Conservation (phyloP, 2,888 invertebrate species). For the Chromoteleia sp. region DNA sequence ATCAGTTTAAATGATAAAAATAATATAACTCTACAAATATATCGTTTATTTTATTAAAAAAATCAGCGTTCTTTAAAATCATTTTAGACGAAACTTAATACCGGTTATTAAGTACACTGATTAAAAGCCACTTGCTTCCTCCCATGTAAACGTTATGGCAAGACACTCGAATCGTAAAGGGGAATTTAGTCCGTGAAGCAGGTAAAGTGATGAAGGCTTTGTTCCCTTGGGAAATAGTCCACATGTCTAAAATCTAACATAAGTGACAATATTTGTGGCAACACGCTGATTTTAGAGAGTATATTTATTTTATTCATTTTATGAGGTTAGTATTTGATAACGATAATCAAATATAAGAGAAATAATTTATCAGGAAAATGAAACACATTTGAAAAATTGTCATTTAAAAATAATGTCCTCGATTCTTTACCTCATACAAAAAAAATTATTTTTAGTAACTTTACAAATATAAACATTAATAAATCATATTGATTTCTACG, state of each 20-base stretch:
- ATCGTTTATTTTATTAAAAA: not conserved
- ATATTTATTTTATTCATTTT: constrained; percentile 25
- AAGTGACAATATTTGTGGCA: constrained; percentile 32
- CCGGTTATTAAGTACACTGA: constrained; percentile 82
- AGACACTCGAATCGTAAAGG: constrained; percentile 70
- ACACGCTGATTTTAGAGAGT: constrained; percentile 41
- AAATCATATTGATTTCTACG: too few species aligned
- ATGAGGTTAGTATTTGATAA: constrained; percentile 1
- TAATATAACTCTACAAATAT: not conserved
- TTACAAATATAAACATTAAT: too few species aligned
- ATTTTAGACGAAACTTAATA: constrained; percentile 76
- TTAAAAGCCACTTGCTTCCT: constrained; percentile 82
- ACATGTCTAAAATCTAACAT: constrained; percentile 82
- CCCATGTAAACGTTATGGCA: constrained; percentile 80
- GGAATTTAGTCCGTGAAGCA: constrained; percentile 69
- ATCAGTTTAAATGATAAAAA: not conserved
- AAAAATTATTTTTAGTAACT: too few species aligned
- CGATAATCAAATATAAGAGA: not conserved
- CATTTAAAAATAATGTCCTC: too few species aligned
- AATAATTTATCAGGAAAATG: not conserved
- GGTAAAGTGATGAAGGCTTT: constrained; percentile 81
- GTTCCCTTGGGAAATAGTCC: constrained; percentile 82
- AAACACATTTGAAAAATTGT: too few species aligned
- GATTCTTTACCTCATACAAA: too few species aligned
- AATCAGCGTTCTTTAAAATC: constrained; percentile 8